These are phyloP conservation scores for Ecliptopera silaceata DNA, from an alignment of 2,888 invertebrate species.

Conservation along the genomic window DNA sequence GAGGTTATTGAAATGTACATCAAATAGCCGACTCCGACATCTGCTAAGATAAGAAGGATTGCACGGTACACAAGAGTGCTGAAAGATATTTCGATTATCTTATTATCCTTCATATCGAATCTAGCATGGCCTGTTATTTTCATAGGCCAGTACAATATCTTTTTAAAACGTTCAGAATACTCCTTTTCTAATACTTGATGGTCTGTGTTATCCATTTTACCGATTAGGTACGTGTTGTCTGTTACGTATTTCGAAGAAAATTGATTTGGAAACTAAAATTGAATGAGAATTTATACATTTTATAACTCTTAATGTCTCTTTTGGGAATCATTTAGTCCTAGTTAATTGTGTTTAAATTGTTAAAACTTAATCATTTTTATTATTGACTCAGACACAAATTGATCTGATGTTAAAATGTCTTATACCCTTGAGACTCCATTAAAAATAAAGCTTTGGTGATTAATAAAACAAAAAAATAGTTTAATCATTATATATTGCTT, in stretches of 20 bases:
- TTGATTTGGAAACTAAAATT: not conserved
- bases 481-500: slow-evolving; percentile 82
- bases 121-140: slow-evolving; percentile 51
- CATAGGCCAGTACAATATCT: slow-evolving; percentile 40
- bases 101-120: slow-evolving; percentile 50
- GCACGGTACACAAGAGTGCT: slow-evolving; percentile 43
- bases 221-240: not conserved
- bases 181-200: slow-evolving; percentile 43
- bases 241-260: not conserved
- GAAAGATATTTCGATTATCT: slow-evolving; percentile 43
- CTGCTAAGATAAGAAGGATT: slow-evolving; percentile 37
- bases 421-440: too few species aligned
- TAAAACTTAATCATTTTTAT: not conserved
- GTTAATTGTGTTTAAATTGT: not conserved
- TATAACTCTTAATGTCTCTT: slow-evolving; percentile 6
- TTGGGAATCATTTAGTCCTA: not conserved
- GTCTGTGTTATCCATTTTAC: slow-evolving; percentile 32
- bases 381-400: too few species aligned
- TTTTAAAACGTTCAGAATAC: slow-evolving; percentile 41
- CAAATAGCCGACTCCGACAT: slow-evolving; percentile 40
- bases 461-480: slow-evolving; percentile 49
- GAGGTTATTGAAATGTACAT: slow-evolving; percentile 40
- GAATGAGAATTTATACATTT: too few species aligned
- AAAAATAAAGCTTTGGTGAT: not conserved
- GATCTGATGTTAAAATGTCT: too few species aligned